Percentiles rank a stretch among this genome's conserved stretches.
Conservation (phyloP, 2,888 invertebrate genomes). For the Erpobdella octoculata region DNA sequence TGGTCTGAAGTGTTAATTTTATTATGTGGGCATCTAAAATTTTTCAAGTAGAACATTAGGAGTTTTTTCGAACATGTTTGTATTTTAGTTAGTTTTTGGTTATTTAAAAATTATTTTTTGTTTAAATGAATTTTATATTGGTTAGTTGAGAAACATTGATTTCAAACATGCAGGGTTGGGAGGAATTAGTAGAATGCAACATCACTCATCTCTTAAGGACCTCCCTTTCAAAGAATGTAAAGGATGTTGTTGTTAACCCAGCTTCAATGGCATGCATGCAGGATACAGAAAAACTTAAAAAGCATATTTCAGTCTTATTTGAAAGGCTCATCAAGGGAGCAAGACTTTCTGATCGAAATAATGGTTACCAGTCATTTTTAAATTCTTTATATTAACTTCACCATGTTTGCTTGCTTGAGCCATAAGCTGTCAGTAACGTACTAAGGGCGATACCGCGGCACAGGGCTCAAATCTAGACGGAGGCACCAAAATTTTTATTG, state of each 20-base stretch:
- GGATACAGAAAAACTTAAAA: constrained; percentile 52
- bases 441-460: no score
- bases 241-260: constrained; percentile 52
- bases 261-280: constrained; percentile 45
- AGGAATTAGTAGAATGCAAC: constrained; percentile 66
- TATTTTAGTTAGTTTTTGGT: no score
- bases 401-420: no score
- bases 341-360: constrained; percentile 40
- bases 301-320: constrained; percentile 51
- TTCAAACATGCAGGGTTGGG: constrained; percentile 63
- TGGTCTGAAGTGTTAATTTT: no score
- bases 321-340: constrained; percentile 52
- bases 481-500: no score
- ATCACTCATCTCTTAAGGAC: constrained; percentile 63
- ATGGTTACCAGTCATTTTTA: background rate
- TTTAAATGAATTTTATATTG: background rate
- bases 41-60: no score
- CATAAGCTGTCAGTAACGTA: no score
- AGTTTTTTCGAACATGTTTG: no score
- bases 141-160: no score
- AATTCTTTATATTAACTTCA: no score
- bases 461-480: no score
- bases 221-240: constrained; percentile 59
- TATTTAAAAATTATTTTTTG: background rate
- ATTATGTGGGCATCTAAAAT: no score